Percentiles rank a stretch among this genome's conserved stretches.
Conservation (phyloP, 2,113 vertebrate species). For the Crotophaga sulcirostris region DNA sequence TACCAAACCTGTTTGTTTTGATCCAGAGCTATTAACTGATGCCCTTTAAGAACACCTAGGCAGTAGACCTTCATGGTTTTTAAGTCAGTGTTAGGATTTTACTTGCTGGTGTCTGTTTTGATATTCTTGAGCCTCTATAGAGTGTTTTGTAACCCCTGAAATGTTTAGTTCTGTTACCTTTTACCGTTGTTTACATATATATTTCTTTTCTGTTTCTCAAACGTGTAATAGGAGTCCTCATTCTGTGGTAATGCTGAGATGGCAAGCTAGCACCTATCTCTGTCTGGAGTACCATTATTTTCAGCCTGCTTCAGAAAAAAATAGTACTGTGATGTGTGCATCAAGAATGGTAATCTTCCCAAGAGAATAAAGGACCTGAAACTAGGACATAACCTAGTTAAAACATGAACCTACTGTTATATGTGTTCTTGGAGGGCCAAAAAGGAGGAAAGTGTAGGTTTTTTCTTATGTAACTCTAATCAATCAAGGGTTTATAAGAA, state of each 20-base stretch:
- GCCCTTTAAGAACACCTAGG: not conserved
- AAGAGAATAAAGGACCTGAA: not conserved
- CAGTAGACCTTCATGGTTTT: not conserved
- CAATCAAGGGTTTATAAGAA: not conserved
- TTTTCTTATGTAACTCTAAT: not conserved
- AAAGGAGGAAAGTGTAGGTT: not conserved
- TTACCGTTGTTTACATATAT: not conserved
- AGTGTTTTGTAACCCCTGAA: not conserved
- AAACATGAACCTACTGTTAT: not conserved
- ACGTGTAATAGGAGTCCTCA: not conserved
- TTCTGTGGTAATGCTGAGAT: not conserved
- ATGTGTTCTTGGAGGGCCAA: not conserved
- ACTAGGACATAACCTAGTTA: not conserved
- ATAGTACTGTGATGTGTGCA: not conserved
- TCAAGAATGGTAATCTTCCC: not conserved
- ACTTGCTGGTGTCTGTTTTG: not conserved
- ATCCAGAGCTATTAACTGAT: not conserved
- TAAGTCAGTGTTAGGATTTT: not conserved
- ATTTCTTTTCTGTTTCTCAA: not conserved
- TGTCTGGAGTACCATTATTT: not conserved
- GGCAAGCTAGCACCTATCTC: not conserved
- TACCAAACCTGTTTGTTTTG: not conserved
- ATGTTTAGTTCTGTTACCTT: not conserved
- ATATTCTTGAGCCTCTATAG: not conserved
- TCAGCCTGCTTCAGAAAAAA: not conserved